Conservation (phyloP, 2,888 invertebrate species). For the Mongoloraphidia duomilia region DNA sequence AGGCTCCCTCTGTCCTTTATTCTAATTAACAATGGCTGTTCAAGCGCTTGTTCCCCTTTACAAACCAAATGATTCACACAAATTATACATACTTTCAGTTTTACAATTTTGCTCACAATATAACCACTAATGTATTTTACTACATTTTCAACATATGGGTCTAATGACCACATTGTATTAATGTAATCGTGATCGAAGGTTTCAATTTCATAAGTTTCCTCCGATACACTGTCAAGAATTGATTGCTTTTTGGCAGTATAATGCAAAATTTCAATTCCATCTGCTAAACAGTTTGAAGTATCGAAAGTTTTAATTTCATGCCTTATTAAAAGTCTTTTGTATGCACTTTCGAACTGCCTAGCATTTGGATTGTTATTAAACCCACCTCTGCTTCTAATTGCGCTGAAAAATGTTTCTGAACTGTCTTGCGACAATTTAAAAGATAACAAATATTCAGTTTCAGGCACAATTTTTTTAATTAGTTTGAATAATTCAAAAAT, state of each 20-base stretch:
- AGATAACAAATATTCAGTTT: conserved; percentile 7
- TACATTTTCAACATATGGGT: background rate
- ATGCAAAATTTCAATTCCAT: conserved; percentile 3
- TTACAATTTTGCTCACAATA: background rate
- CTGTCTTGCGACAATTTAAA: conserved; percentile 11
- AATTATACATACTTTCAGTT: background rate
- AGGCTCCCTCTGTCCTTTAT: background rate
- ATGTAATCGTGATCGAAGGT: background rate
- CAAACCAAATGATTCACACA: background rate
- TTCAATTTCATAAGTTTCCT: background rate
- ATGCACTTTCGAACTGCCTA: conserved; percentile 8
- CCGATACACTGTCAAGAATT: background rate
- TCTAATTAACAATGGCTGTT: background rate
- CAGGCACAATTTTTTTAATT: conserved; percentile 3
- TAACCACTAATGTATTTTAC: background rate
- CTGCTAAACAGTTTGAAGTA: conserved; percentile 3
- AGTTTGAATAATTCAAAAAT: conserved; percentile 8
- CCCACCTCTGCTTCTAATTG: conserved; percentile 11
- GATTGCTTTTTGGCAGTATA: background rate
- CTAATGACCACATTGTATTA: background rate
- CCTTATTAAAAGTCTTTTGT: conserved; percentile 6
- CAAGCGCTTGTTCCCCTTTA: background rate
- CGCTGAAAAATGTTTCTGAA: conserved; percentile 12
- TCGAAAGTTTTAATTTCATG: conserved; percentile 6
- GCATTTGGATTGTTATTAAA: conserved; percentile 13